These are phyloP conservation scores for Zele albiditarsus DNA, from an alignment of 2,888 invertebrate species.

Conservation along the genomic window DNA sequence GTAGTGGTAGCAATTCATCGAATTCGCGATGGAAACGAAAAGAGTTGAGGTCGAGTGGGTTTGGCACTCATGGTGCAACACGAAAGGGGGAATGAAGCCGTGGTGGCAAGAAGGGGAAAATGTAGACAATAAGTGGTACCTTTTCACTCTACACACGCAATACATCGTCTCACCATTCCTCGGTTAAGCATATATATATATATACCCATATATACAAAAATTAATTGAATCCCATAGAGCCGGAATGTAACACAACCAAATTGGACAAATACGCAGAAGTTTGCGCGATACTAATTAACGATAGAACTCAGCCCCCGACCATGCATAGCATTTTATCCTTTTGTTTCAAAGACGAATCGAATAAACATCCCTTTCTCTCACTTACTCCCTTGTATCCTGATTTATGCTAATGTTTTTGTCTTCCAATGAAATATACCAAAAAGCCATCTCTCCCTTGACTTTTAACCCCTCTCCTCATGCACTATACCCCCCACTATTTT, in stretches of 20 bases:
- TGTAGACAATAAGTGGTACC: constrained; percentile 59
- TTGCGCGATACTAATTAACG: constrained; percentile 44
- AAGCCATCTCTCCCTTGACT: constrained; percentile 61
- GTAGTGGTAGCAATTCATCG: constrained; percentile 60
- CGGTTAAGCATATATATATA: constrained; percentile 1
- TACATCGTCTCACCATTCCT: constrained; percentile 16
- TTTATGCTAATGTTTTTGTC: constrained; percentile 73
- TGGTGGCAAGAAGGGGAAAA: constrained; percentile 13
- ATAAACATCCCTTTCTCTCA: constrained; percentile 67
- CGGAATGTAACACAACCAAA: not conserved
- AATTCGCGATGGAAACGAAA: constrained; percentile 65
- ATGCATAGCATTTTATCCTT: constrained; percentile 6
- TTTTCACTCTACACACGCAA: constrained; percentile 46
- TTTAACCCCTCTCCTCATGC: constrained; percentile 36
- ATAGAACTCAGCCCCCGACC: constrained; percentile 23
- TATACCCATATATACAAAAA: constrained; percentile 12
- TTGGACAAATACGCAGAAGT: constrained; percentile 32
- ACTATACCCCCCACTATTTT: constrained; percentile 31
- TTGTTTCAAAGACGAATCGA: constrained; percentile 63
- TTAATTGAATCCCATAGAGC: constrained; percentile 13
- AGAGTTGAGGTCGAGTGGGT: constrained; percentile 59
- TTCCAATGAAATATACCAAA: constrained; percentile 69
- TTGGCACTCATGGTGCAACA: constrained; percentile 58
- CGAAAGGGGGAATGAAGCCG: constrained; percentile 44
- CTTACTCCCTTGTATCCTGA: constrained; percentile 61